Conservation (phyloP, 2,888 invertebrate genomes). For the Campoplex nolae region DNA sequence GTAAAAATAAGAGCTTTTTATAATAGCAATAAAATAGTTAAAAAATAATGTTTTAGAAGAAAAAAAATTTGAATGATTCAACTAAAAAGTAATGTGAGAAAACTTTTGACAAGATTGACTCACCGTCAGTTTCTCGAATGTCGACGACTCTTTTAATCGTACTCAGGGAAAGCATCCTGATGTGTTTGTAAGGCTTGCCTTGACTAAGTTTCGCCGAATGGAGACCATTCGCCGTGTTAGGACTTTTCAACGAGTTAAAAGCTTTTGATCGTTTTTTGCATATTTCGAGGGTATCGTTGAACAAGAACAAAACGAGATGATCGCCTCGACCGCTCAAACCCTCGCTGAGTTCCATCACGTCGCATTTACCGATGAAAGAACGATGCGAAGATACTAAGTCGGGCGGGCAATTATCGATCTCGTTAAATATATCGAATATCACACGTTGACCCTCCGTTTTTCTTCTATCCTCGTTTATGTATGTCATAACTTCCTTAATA, state of each 20-base stretch:
- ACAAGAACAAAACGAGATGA: slow-evolving; percentile 95
- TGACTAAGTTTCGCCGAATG: slow-evolving; percentile 87
- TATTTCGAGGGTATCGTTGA: slow-evolving; percentile 97
- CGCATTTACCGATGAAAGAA: slow-evolving; percentile 94
- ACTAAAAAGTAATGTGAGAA: neutral
- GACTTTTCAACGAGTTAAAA: slow-evolving; percentile 89
- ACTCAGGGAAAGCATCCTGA: slow-evolving; percentile 94
- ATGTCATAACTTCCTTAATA: slow-evolving; percentile 96
- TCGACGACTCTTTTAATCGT: slow-evolving; percentile 96
- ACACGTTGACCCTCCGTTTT: slow-evolving; percentile 98
- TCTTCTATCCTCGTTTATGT: slow-evolving; percentile 99
- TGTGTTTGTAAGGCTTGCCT: slow-evolving; percentile 95
- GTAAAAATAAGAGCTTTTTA: no score
- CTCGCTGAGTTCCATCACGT: slow-evolving; percentile 94
- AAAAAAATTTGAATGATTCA: neutral
- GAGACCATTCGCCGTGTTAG: slow-evolving; percentile 87
- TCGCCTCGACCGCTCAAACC: slow-evolving; percentile 94
- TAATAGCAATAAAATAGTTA: no score
- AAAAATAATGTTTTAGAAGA: neutral
- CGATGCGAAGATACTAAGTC: slow-evolving; percentile 97
- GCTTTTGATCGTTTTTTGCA: slow-evolving; percentile 93
- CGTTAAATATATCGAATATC: slow-evolving; percentile 98
- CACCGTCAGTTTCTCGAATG: slow-evolving; percentile 93
- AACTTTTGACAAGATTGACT: slow-evolving; percentile 60
- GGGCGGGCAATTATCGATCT: slow-evolving; percentile 98